Evolutionary conservation across 2,797 vertebrate species (phyloP), one percentile per base, ranked within the genome.

Genomic region (Callimico goeldii): DNA sequence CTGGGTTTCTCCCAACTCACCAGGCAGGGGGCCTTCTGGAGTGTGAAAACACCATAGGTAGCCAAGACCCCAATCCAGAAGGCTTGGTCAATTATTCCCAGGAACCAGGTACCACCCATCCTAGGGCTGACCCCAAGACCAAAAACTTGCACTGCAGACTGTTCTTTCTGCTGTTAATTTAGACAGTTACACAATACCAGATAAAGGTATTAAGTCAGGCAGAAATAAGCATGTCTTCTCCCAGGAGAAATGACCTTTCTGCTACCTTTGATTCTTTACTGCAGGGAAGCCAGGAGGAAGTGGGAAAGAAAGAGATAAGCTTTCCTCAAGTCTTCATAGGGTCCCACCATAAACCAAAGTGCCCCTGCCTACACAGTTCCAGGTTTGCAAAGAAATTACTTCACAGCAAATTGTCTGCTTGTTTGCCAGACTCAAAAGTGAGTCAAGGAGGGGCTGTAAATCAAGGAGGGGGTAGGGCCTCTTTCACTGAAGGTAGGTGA

Each of bases 111-210:
- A 79, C 90, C 77, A 57, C 36, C 39, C 72, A 84, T 28, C 52
- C 36, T 20, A 46, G 50, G 77, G 33, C 57, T 75, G 46, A 17
- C 55, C 81, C 77, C 26, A n/a, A 97, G 94, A 97, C 89, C 94
- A 96, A 95, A 96, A 94, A 75, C 80, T 88, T 73, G 87, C 97
- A 95, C 97, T 91, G 89, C 93, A 97, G 80, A 96, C 95, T 98
- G 50, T 96, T 98, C 95, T 87, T 93, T 88, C 83, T 97, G 86
- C 97, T 96, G 97, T 97, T 97, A 97, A 98, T 97, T 97, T 96
- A 94, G 96, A 97, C 89, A 97, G 97, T 97, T 79, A 1, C 92
- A 96, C 96, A 93, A 96, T 95, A 93, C 96, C 97, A 98, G 82
- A 95, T 97, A 88, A 82, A 95, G 58, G 82, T 90, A 81, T 50